phyloP scores from a whole-genome alignment of 2,797 vertebrate genomes.

The Atherinosoma microstoma region DNA sequence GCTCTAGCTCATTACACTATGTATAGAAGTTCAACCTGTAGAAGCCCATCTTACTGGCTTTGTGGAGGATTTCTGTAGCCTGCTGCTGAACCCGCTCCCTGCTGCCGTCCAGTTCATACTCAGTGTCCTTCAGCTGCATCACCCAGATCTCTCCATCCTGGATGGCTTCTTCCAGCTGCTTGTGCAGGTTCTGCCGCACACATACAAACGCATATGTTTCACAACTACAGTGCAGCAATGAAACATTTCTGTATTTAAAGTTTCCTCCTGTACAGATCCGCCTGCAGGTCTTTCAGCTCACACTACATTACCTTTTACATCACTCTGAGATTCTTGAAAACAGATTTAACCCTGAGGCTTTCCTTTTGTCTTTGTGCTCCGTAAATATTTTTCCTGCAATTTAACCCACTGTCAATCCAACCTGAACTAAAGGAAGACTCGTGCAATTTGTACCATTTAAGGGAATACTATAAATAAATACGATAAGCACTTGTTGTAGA shows the following conservation, averaged over 20 bases:
- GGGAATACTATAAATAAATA: neutral
- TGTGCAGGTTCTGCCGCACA: constrained; percentile 90
- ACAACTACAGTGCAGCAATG: neutral
- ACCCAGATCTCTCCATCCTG: constrained; percentile 93
- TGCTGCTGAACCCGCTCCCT: constrained; percentile 95
- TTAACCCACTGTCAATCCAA: constrained; percentile 28
- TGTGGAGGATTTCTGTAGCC: constrained; percentile 95
- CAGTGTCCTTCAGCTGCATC: constrained; percentile 96
- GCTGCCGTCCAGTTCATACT: constrained; percentile 93
- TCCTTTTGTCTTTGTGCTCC: constrained; percentile 37
- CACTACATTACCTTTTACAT: constrained; percentile 44
- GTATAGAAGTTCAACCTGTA: neutral
- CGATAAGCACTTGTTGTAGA: neutral
- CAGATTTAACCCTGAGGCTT: constrained; percentile 29
- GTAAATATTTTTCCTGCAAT: constrained; percentile 39
- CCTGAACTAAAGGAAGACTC: neutral
- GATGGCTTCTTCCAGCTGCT: constrained; percentile 95
- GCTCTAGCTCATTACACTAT: neutral
- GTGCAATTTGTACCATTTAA: neutral
- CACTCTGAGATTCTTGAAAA: constrained; percentile 34
- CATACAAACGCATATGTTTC: neutral
- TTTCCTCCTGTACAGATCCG: neutral
- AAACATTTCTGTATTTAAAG: neutral
- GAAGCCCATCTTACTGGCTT: constrained; percentile 88
- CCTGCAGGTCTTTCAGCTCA: constrained; percentile 46